phyloP scores from a whole-genome alignment of 1,140 invertebrate species.

The Panagrolaimus sp. region DNA sequence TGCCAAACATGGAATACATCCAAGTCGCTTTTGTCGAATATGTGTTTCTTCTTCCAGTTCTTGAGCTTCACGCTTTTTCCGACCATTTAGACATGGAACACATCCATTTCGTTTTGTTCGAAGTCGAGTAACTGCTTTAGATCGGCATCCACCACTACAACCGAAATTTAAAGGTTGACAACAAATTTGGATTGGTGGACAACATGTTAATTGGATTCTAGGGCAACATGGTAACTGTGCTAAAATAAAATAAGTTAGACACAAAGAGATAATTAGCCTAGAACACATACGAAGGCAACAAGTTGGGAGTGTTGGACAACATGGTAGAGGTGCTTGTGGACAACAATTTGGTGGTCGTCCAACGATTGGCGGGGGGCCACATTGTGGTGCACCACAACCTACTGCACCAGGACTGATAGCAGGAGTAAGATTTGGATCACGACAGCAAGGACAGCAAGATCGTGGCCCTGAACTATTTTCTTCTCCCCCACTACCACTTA shows the following conservation, averaged over 20 bases:
- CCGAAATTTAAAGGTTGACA: constrained; percentile 1
- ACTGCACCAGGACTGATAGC: neutral
- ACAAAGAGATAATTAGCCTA: no score
- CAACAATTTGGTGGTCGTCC: neutral
- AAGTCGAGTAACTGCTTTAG: neutral
- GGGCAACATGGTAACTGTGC: constrained; percentile 1
- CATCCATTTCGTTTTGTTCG: neutral
- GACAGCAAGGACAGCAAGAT: neutral
- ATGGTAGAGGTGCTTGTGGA: neutral
- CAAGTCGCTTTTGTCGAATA: neutral
- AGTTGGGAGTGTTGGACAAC: neutral
- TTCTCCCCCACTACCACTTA: neutral
- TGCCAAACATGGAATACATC: neutral
- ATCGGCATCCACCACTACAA: neutral
- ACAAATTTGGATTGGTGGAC: constrained; percentile 4
- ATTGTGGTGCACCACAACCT: neutral
- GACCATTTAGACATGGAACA: neutral
- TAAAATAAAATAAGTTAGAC: neutral
- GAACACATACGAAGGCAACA: constrained; percentile 8
- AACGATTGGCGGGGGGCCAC: constrained; percentile 2
- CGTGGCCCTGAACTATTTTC: neutral
- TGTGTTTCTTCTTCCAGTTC: neutral
- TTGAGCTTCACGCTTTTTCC: neutral
- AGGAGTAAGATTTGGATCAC: neutral
- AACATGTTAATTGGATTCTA: neutral